Conservation (phyloP, 2,797 vertebrate genomes). For the Enteromius afrohamiltoni region DNA sequence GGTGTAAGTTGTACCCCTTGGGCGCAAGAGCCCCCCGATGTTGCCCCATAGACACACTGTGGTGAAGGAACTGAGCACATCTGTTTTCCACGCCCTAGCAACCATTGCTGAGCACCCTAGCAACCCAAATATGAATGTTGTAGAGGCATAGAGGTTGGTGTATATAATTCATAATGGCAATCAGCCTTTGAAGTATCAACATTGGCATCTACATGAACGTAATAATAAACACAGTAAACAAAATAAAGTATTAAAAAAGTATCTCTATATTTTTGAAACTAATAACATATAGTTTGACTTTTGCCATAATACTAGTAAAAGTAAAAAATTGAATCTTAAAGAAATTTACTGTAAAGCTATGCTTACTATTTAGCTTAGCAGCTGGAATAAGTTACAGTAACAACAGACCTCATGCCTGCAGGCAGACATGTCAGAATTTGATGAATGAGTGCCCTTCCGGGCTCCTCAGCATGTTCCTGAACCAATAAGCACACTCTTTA, state of each 20-base stretch:
- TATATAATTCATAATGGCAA: background rate
- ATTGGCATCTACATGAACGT: background rate
- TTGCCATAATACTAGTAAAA: background rate
- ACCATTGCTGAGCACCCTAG: background rate
- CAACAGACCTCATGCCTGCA: background rate
- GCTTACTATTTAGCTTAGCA: slow-evolving; percentile 11
- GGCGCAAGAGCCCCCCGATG: background rate
- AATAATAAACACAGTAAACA: background rate
- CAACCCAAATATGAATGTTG: background rate
- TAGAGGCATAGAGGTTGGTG: background rate
- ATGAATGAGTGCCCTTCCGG: slow-evolving; percentile 44
- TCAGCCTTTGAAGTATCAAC: background rate
- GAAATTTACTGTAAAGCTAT: slow-evolving; percentile 1
- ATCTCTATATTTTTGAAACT: background rate
- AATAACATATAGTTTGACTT: background rate
- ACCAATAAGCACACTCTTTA: slow-evolving; percentile 60
- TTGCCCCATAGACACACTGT: background rate
- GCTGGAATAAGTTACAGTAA: slow-evolving; percentile 4
- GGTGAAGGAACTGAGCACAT: background rate
- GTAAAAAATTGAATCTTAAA: background rate
- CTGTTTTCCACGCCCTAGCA: background rate
- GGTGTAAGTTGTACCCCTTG: background rate
- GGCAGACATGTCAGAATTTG: slow-evolving; percentile 35
- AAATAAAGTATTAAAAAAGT: too few relatives aligned
- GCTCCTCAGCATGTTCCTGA: slow-evolving; percentile 50